Conservation (phyloP, 2,797 vertebrate genomes). For the Paratrypauchen microcephalus region DNA sequence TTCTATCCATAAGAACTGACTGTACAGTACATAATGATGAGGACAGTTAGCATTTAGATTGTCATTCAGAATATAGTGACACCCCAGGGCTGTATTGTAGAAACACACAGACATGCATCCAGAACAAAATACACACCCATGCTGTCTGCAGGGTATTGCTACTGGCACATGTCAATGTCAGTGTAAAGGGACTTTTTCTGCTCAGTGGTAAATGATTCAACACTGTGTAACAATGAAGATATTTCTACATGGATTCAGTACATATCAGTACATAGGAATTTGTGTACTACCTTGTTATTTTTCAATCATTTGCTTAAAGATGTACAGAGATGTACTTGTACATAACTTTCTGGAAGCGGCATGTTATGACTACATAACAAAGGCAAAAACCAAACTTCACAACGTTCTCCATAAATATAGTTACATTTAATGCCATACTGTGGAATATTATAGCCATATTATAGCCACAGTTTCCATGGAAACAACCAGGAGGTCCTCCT, state of each 20-base stretch:
- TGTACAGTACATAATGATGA: slow-evolving; percentile 52
- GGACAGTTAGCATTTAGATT: slow-evolving; percentile 58
- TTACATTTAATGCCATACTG: too few relatives aligned
- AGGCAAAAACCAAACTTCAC: too few relatives aligned
- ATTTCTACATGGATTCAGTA: neutral
- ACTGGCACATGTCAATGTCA: slow-evolving; percentile 47
- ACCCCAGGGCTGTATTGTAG: slow-evolving; percentile 27
- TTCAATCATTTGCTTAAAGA: neutral
- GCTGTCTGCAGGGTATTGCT: slow-evolving; percentile 34
- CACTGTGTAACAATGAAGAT: slow-evolving; percentile 17
- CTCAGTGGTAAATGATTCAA: slow-evolving; percentile 21
- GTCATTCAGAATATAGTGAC: slow-evolving; percentile 53
- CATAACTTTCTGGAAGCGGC: neutral
- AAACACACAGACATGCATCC: slow-evolving; percentile 16
- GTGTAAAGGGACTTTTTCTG: slow-evolving; percentile 30
- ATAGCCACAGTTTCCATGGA: too few relatives aligned
- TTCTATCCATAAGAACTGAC: slow-evolving; percentile 34
- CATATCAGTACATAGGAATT: neutral
- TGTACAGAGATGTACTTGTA: neutral
- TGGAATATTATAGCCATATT: too few relatives aligned
- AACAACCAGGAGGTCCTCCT: too few relatives aligned
- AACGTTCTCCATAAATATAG: too few relatives aligned
- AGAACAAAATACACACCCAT: slow-evolving; percentile 18
- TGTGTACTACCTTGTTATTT: neutral
- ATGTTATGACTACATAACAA: neutral